Percentiles rank a stretch among this genome's conserved stretches.
Evolutionary conservation across 2,888 invertebrate species (phyloP).

Genomic region (Apodemia mormo): DNA sequence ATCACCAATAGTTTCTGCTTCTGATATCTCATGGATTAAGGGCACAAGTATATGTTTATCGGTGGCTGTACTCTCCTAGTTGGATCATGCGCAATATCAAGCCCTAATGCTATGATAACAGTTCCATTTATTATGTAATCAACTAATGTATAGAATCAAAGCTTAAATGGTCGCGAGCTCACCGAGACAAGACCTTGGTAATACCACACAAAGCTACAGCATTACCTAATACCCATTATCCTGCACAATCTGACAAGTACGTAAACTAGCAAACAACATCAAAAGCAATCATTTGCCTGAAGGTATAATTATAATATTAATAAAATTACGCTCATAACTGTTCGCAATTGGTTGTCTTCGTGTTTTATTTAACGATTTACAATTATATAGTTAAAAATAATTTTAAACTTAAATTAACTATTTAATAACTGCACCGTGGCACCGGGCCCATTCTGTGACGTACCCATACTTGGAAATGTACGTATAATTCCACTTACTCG

Average conservation of each 20-base stretch:
- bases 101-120: no score
- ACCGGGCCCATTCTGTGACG: conserved; percentile 55
- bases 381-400: conserved; percentile 18
- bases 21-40: no score
- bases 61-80: no score
- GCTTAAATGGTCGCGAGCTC: neutral
- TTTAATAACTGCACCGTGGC: conserved; percentile 36
- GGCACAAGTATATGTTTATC: no score
- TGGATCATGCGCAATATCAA: no score
- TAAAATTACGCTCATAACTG: conserved; percentile 11
- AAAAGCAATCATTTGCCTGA: conserved; percentile 12
- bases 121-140: no score
- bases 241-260: conserved; percentile 1
- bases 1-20: no score
- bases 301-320: conserved; percentile 13
- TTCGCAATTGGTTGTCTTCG: conserved; percentile 14
- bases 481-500: conserved; percentile 78
- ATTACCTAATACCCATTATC: neutral
- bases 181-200: neutral
- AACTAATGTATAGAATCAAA: no score
- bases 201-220: no score
- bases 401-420: conserved; percentile 27
- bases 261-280: conserved; percentile 10
- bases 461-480: conserved; percentile 78
- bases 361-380: conserved; percentile 17